Conservation (phyloP, 2,113 vertebrate genomes). For the Ceyx melanurus region DNA sequence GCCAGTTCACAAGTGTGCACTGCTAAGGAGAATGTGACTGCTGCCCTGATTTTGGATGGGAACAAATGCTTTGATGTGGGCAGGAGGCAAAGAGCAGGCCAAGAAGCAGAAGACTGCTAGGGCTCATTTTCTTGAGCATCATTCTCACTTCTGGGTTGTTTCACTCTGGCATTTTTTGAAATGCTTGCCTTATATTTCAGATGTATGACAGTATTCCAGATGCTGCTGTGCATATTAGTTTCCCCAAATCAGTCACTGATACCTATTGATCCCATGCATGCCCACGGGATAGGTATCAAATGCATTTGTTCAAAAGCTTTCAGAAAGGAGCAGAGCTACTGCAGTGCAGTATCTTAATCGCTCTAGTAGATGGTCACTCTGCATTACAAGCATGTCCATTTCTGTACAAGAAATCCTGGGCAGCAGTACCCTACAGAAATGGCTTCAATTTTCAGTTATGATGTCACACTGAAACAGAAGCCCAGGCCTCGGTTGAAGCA, state of each 20-base stretch:
- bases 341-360: neutral
- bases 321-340: neutral
- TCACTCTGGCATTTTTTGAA: neutral
- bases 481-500: neutral
- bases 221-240: neutral
- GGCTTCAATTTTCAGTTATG: neutral
- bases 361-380: neutral
- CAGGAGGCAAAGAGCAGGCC: neutral
- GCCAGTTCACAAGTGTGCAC: fast-evolving
- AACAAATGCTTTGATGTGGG: neutral
- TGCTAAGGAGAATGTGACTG: neutral
- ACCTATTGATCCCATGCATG: neutral
- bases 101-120: neutral
- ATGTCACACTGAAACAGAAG: neutral
- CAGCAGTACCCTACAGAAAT: neutral
- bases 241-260: neutral
- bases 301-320: neutral
- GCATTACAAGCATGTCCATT: neutral
- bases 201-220: neutral
- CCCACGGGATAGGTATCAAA: neutral
- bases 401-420: neutral
- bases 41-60: neutral
- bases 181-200: neutral
- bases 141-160: neutral
- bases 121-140: neutral